Percentiles rank a stretch among this genome's conserved stretches.
These are phyloP conservation scores for Apodemus sylvaticus DNA, from an alignment of 2,113 vertebrate genomes.

Conservation along the genomic window DNA sequence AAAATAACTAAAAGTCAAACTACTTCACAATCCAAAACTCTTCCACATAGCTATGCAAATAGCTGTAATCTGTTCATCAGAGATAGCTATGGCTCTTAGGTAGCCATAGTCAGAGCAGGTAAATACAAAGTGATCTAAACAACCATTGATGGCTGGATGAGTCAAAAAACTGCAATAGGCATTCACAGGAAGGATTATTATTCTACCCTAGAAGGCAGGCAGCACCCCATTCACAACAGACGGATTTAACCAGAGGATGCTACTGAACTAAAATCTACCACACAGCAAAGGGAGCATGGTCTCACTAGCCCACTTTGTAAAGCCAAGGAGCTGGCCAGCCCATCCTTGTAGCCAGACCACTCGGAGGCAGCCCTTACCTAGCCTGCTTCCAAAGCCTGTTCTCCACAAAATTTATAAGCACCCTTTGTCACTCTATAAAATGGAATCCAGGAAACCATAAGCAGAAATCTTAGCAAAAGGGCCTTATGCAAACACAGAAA, in stretches of 20 bases:
- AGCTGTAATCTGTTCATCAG: neutral
- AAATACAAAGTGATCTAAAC: neutral
- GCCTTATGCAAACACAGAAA: neutral
- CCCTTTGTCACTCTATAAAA: neutral
- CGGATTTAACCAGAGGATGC: neutral
- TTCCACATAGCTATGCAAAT: neutral
- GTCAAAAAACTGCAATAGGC: neutral
- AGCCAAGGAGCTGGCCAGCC: neutral
- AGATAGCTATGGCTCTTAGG: neutral
- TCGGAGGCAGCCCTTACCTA: neutral
- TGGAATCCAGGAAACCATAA: slow-evolving; percentile 13
- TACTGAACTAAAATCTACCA: neutral
- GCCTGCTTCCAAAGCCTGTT: neutral
- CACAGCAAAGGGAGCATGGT: neutral
- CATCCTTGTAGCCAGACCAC: neutral
- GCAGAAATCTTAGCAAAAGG: slow-evolving; percentile 18
- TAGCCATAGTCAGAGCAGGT: neutral
- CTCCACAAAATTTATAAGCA: neutral
- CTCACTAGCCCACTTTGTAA: neutral
- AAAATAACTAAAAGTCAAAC: neutral
- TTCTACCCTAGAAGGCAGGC: neutral
- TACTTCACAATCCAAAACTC: neutral
- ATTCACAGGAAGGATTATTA: neutral
- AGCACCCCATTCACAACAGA: neutral
- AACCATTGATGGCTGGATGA: neutral